Evolutionary conservation across 2,797 vertebrate species (phyloP).

Genomic region (Ammospiza maritima): DNA sequence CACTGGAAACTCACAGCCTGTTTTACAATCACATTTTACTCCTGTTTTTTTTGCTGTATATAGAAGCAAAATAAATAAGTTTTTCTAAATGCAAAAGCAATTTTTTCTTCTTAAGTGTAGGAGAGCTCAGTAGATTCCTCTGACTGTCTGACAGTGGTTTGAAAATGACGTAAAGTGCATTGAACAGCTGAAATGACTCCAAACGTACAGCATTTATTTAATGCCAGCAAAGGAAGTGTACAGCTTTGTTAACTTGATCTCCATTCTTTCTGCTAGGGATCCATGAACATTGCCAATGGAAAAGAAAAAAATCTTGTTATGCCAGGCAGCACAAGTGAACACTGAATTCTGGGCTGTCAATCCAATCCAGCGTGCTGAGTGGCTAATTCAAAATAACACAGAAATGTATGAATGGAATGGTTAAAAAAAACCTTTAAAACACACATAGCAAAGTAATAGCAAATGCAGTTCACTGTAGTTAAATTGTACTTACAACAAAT

Average conservation of each 20-base stretch:
- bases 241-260: slow-evolving; percentile 25
- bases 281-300: background rate
- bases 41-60: background rate
- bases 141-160: background rate
- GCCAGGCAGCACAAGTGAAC: background rate
- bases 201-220: slow-evolving; percentile 9
- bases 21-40: background rate
- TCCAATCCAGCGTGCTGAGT: background rate
- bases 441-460: background rate
- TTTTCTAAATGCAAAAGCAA: background rate
- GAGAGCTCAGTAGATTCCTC: background rate
- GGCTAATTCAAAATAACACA: background rate
- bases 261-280: background rate
- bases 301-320: background rate
- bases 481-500: background rate
- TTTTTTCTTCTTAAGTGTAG: background rate
- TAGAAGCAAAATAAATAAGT: background rate
- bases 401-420: background rate
- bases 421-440: background rate
- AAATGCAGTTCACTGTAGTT: background rate
- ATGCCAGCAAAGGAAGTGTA: slow-evolving; percentile 12
- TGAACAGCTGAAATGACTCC: background rate
- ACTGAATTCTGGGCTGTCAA: background rate
- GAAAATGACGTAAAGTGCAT: background rate
- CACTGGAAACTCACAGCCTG: background rate